These are phyloP conservation scores for Agriotes lineatus DNA, from an alignment of 2,888 invertebrate genomes.

Conservation along the genomic window DNA sequence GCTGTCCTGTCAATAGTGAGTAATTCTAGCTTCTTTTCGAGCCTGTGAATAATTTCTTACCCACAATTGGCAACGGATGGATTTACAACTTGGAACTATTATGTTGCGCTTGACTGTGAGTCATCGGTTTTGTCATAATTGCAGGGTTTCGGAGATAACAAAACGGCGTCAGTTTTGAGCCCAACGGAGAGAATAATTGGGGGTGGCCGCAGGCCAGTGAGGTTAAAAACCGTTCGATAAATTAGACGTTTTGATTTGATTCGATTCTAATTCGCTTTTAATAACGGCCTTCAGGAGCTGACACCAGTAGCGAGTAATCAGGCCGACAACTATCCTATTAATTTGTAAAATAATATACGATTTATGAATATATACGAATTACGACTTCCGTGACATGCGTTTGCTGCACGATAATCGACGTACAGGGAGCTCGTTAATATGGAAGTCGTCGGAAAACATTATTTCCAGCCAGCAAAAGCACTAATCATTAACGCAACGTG, in stretches of 20 bases:
- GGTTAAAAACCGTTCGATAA: conserved; percentile 5
- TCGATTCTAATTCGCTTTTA: conserved; percentile 42
- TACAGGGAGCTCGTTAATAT: conserved; percentile 32
- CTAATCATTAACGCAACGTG: conserved; percentile 21
- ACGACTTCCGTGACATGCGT: conserved; percentile 46
- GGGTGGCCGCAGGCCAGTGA: not conserved
- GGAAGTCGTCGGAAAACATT: conserved; percentile 31
- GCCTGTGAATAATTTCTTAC: not conserved
- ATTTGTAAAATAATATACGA: conserved; percentile 47
- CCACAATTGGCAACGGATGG: not conserved
- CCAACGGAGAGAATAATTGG: not conserved
- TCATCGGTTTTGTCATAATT: not conserved
- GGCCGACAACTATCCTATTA: conserved; percentile 46
- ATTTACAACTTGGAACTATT: not conserved
- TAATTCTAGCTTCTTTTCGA: not conserved
- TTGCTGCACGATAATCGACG: conserved; percentile 31
- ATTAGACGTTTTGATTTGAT: conserved; percentile 17
- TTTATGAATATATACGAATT: conserved; percentile 49
- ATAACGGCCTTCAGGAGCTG: conserved; percentile 35
- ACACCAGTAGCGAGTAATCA: conserved; percentile 39
- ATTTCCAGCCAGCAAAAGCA: conserved; percentile 3
- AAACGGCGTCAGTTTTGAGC: not conserved
- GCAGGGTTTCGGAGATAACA: not conserved
- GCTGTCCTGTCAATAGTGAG: not conserved
- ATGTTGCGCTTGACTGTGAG: not conserved